Evolutionary conservation across 2,888 invertebrate genomes (phyloP).

Genomic region (Tupiocoris notatus): DNA sequence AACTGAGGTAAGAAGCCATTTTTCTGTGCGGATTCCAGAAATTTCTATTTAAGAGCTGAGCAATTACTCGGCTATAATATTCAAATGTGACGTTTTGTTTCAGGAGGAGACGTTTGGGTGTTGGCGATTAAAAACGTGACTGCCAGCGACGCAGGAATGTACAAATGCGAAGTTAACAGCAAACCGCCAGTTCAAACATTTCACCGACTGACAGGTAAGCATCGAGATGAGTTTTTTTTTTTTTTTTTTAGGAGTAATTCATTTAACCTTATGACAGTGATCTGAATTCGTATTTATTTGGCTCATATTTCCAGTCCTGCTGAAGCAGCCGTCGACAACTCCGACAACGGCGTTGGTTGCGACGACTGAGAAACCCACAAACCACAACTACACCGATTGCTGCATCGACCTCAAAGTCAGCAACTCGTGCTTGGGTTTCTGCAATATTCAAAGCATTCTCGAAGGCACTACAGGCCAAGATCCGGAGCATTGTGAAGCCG

Average conservation of each 20-base stretch:
- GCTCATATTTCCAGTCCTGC: not conserved
- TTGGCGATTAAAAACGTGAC: constrained; percentile 71
- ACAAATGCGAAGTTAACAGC: constrained; percentile 80
- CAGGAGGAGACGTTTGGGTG: constrained; percentile 81
- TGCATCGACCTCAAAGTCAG: constrained; percentile 70
- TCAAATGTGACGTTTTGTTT: too few species aligned
- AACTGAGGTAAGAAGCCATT: too few species aligned
- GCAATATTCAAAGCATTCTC: constrained; percentile 74
- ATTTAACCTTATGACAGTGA: too few species aligned
- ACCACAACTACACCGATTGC: constrained; percentile 80
- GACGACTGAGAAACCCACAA: constrained; percentile 51
- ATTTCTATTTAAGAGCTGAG: too few species aligned
- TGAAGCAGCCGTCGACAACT: constrained; percentile 52
- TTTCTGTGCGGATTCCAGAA: too few species aligned
- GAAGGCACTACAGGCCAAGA: constrained; percentile 76
- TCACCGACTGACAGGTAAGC: constrained; percentile 72
- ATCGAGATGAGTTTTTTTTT: too few species aligned
- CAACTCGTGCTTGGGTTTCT: constrained; percentile 73
- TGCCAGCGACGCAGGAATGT: constrained; percentile 71
- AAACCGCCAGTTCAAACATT: constrained; percentile 75
- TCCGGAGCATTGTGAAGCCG: constrained; percentile 75
- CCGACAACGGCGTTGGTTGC: constrained; percentile 33
- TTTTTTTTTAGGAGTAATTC: too few species aligned
- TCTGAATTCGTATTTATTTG: too few species aligned
- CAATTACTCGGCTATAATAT: too few species aligned